A percentile compares a stretch with the other conserved stretches of the same genome.
These are phyloP conservation scores for Actinostola sp. DNA, from an alignment of 92 coral and sea anemone species.

Conservation along the genomic window DNA sequence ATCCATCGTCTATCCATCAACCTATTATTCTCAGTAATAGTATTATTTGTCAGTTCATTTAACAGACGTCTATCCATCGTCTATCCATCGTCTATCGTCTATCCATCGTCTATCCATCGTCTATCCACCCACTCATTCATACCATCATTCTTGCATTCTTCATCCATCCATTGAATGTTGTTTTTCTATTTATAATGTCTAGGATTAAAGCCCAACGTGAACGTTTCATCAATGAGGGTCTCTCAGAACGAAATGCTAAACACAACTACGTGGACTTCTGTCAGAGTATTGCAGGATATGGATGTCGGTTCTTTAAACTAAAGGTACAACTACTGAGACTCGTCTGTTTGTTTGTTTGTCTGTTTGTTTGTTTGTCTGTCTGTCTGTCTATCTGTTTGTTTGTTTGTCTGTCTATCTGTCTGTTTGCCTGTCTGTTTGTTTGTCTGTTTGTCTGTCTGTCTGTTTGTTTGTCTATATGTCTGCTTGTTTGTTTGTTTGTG, in stretches of 20 bases:
- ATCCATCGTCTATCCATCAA: no score
- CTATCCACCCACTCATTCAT: no score
- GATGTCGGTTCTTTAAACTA: constrained; percentile 86
- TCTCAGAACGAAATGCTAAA: constrained; percentile 90
- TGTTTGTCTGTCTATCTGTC: neutral
- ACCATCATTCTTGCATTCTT: no score
- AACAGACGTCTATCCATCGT: no score
- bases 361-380: neutral
- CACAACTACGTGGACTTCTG: constrained; percentile 95
- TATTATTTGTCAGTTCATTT: no score
- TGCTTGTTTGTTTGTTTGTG: neutral
- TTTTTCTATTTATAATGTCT: neutral
- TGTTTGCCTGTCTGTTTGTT: neutral
- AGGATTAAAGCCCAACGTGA: constrained; percentile 85
- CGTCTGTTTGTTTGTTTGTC: neutral
- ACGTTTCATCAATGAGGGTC: constrained; percentile 61
- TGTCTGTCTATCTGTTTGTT: no score
- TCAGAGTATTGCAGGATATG: constrained; percentile 88
- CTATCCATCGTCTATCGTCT: no score
- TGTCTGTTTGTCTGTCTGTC: neutral
- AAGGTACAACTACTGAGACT: constrained; percentile 77
- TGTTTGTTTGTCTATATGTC: neutral
- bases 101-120: no score
- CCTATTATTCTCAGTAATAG: no score
- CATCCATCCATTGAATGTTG: no score